Percentiles rank a stretch among this genome's conserved stretches.
Conservation (phyloP, 2,797 vertebrate species). For the Cryptoprocta ferox region DNA sequence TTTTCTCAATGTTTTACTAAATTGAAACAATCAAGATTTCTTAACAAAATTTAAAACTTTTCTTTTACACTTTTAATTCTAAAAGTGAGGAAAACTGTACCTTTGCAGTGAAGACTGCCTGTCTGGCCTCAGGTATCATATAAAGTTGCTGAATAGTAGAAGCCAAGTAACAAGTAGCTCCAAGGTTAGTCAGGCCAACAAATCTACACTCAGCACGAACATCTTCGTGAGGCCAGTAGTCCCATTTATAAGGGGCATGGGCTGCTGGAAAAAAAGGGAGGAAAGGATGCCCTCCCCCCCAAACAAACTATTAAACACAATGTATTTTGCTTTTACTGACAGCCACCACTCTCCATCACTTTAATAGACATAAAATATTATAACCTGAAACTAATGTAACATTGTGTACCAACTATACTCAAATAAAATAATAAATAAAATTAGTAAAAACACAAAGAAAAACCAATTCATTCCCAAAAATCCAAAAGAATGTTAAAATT, state of each 20-base stretch:
- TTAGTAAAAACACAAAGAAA: constrained; percentile 13
- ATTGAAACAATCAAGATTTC: not conserved
- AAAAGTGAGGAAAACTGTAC: constrained; percentile 82
- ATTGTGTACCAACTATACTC: not conserved
- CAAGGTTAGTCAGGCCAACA: constrained; percentile 97
- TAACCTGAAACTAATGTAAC: not conserved
- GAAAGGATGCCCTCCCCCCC: constrained; percentile 30
- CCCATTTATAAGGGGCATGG: constrained; percentile 98
- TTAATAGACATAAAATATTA: not conserved
- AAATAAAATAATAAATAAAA: not conserved
- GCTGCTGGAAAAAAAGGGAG: constrained; percentile 88
- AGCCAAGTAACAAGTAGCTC: constrained; percentile 98
- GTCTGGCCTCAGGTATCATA: constrained; percentile 98
- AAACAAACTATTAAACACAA: constrained; percentile 59
- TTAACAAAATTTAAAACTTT: not conserved
- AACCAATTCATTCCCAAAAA: constrained; percentile 16
- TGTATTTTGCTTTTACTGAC: constrained; percentile 29
- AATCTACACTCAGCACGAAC: constrained; percentile 98
- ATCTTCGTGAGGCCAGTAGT: constrained; percentile 99
- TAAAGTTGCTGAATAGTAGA: constrained; percentile 99
- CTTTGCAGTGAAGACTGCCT: constrained; percentile 99
- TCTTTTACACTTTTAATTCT: constrained; percentile 48
- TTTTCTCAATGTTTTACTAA: not conserved
- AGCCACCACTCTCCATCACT: not conserved
- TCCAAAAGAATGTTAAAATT: not conserved